A percentile compares a stretch with the other conserved stretches of the same genome.
Conservation (phyloP, 2,113 vertebrate genomes). For the Tympanuchus pallidicinctus region DNA sequence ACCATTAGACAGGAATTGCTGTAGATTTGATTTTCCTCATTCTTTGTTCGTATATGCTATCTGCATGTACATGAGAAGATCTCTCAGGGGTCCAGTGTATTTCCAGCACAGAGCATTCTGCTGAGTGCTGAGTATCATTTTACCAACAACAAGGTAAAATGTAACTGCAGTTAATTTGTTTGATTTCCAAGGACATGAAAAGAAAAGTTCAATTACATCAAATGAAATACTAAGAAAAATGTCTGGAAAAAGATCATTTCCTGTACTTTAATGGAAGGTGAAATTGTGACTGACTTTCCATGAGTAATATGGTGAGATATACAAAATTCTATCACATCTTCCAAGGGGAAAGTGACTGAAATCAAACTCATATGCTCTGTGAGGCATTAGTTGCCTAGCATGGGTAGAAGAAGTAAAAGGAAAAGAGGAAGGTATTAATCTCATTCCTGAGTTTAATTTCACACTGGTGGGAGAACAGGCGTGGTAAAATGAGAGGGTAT, state of each 20-base stretch:
- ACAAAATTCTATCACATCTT: neutral
- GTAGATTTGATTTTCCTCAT: slow-evolving; percentile 36
- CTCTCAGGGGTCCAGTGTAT: neutral
- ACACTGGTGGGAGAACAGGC: neutral
- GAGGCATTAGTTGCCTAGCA: neutral
- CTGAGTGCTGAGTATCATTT: neutral
- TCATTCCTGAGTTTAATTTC: neutral
- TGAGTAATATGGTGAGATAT: neutral
- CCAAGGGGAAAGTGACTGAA: neutral
- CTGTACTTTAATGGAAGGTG: neutral
- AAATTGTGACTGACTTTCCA: neutral
- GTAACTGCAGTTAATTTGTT: neutral
- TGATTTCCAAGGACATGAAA: neutral
- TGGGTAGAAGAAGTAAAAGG: neutral
- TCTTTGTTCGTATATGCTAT: neutral
- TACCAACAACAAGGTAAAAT: neutral
- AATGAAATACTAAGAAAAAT: slow-evolving; percentile 10
- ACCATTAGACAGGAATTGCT: neutral
- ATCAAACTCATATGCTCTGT: neutral
- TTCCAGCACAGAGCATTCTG: neutral
- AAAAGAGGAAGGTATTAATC: neutral
- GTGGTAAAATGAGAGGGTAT: neutral
- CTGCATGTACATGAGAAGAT: neutral
- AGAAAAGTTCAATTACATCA: neutral
- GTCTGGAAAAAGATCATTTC: neutral